Conservation (phyloP, 2,113 vertebrate genomes). For the Sinocyclocheilus maitianheensis region DNA sequence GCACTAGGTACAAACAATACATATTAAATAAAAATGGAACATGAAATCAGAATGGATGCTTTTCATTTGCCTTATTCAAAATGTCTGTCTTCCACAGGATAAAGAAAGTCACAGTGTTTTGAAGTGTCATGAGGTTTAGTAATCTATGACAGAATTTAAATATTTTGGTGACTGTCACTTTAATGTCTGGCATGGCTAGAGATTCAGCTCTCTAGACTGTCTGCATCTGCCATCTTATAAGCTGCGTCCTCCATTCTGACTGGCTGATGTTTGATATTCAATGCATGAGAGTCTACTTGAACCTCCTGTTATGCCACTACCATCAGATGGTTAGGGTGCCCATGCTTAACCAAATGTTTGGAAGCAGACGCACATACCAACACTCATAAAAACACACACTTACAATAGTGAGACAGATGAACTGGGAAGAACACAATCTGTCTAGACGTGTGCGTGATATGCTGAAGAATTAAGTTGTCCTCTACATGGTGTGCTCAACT, state of each 20-base stretch:
- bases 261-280: constrained; percentile 37
- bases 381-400: not conserved
- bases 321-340: constrained; percentile 50
- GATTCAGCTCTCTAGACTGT: not conserved
- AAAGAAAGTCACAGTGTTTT: too few species aligned
- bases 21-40: too few species aligned
- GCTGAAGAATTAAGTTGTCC: not conserved
- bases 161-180: not conserved
- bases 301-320: constrained; percentile 53
- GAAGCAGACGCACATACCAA: constrained; percentile 25
- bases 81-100: too few species aligned
- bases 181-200: not conserved
- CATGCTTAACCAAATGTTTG: constrained; percentile 48
- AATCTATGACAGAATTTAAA: not conserved
- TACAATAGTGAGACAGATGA: constrained; percentile 41
- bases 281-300: constrained; percentile 40
- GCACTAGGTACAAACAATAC: too few species aligned
- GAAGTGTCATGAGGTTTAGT: not conserved
- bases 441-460: constrained; percentile 10
- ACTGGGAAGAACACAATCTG: constrained; percentile 21
- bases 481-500: not conserved
- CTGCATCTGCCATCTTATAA: not conserved
- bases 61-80: too few species aligned
- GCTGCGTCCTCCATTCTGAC: not conserved
- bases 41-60: too few species aligned